Evolutionary conservation across 1,140 invertebrate genomes (phyloP), one percentile per base, ranked within the genome.

Genomic region (Helicoverpa zea): DNA sequence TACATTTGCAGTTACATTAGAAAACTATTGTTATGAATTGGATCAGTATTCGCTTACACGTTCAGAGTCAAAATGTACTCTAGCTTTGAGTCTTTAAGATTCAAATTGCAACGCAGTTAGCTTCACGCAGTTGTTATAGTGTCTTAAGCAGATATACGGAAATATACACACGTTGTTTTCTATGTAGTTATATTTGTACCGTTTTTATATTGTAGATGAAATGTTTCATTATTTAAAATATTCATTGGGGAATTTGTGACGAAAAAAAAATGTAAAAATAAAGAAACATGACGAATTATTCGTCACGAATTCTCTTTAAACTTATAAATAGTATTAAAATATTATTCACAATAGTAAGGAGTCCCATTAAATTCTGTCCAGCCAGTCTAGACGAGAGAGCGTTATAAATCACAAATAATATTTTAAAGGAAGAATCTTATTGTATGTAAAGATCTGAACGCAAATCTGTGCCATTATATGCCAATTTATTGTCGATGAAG

Each of bases 91-190:
- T 73, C 70, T 73, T 23, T 73, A 73, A 73, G 52, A 56, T 73
- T 73, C 70, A 58, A 73, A 16, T 58, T 73, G 49, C 68, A 72
- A 68, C 64, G 68, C 23, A 52, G 47, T 72, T 58, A 13, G 70
- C 70, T 73, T 73, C 29, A 73, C 47, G 54, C 70, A 58, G 43
- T 73, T 73, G 70, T 73, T 73, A 73, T 73, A 73, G 68, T 73
- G 68, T 73, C 64, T 68, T 68, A 35, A 73, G 49, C 52, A 58
- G 52, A 35, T 73, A 73, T 73, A 73, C 51, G 70, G 52, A 72
- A 72, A 73, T 73, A 73, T 73, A 73, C 70, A 73, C 70, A 58
- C n/a, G 70, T 73, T 73, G 52, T 56, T 73, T 73, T 73, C 52
- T 73, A 73, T 73, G 70, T 73, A 73, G 70, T 73, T 73, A 58